Evolutionary conservation across 2,113 vertebrate genomes (phyloP).

Genomic region (Platichthys flesus): DNA sequence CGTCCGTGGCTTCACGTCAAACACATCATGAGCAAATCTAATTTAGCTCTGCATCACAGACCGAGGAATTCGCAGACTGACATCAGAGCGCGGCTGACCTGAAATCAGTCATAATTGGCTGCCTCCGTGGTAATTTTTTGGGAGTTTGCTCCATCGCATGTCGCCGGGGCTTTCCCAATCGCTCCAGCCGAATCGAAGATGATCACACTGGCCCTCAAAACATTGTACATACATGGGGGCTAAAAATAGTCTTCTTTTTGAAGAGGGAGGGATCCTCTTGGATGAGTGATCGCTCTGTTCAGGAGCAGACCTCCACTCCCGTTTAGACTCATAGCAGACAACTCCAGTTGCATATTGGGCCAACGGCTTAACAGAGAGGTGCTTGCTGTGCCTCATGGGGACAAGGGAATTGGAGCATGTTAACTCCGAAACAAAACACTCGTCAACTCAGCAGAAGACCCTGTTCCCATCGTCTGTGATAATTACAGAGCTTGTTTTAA

Average conservation of each 20-base stretch:
- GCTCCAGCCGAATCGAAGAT: slow-evolving; percentile 57
- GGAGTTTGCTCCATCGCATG: slow-evolving; percentile 20
- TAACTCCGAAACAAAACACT: slow-evolving; percentile 76
- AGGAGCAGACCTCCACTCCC: slow-evolving; percentile 54
- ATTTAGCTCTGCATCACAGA: slow-evolving; percentile 55
- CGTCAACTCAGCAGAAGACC: slow-evolving; percentile 64
- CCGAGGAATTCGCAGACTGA: slow-evolving; percentile 42
- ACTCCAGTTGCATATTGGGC: slow-evolving; percentile 54
- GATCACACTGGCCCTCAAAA: slow-evolving; percentile 49
- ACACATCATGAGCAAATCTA: slow-evolving; percentile 57
- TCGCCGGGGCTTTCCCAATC: slow-evolving; percentile 36
- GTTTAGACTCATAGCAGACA: slow-evolving; percentile 59
- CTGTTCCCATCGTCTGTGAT: slow-evolving; percentile 51
- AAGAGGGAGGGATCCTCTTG: slow-evolving; percentile 15
- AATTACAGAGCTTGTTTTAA: slow-evolving; percentile 72
- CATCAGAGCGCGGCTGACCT: slow-evolving; percentile 47
- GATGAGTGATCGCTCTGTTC: slow-evolving; percentile 69
- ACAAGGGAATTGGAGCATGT: slow-evolving; percentile 79
- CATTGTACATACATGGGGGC: slow-evolving; percentile 32
- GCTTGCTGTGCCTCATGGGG: slow-evolving; percentile 64
- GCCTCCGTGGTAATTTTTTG: not conserved
- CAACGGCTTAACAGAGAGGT: slow-evolving; percentile 53
- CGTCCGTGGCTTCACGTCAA: slow-evolving; percentile 57
- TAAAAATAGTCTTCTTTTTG: slow-evolving; percentile 51
- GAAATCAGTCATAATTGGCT: slow-evolving; percentile 61